phyloP scores from a whole-genome alignment of 1,140 invertebrate species.

The Ridgeia piscesae region DNA sequence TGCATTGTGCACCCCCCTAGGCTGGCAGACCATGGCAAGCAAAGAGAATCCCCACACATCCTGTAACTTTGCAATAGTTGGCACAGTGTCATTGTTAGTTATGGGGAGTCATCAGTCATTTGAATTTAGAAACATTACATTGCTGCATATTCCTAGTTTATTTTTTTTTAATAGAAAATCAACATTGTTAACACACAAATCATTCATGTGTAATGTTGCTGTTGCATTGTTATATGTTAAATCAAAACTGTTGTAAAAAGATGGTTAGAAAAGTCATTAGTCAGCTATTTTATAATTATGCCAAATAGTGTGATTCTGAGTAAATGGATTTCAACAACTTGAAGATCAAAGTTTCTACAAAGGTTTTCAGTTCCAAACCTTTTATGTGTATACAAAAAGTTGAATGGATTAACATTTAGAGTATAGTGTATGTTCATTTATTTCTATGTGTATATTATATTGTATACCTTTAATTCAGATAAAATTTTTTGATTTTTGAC shows the following conservation, averaged over 20 bases:
- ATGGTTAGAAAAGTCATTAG: background rate
- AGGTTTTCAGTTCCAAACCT: too few species aligned
- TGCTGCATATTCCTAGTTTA: background rate
- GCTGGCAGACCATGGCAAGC: slow-evolving; percentile 2
- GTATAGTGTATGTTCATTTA: too few species aligned
- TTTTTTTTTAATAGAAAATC: background rate
- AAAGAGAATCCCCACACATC: slow-evolving; percentile 4
- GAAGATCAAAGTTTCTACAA: background rate
- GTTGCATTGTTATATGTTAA: background rate
- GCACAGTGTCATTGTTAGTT: background rate
- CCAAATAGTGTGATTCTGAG: background rate
- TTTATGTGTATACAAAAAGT: too few species aligned
- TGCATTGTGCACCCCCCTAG: background rate
- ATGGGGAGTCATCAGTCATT: background rate
- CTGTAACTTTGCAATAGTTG: background rate
- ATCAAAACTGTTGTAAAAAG: background rate
- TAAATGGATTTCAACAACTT: background rate
- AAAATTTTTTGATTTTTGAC: too few species aligned
- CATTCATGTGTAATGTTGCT: background rate
- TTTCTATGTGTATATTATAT: too few species aligned
- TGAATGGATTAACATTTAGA: too few species aligned
- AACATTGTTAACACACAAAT: background rate
- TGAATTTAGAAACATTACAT: background rate
- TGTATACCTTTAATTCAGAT: too few species aligned
- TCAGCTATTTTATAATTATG: background rate